Evolutionary conservation across 2,113 vertebrate species (phyloP).

Genomic region (Saccopteryx bilineata): DNA sequence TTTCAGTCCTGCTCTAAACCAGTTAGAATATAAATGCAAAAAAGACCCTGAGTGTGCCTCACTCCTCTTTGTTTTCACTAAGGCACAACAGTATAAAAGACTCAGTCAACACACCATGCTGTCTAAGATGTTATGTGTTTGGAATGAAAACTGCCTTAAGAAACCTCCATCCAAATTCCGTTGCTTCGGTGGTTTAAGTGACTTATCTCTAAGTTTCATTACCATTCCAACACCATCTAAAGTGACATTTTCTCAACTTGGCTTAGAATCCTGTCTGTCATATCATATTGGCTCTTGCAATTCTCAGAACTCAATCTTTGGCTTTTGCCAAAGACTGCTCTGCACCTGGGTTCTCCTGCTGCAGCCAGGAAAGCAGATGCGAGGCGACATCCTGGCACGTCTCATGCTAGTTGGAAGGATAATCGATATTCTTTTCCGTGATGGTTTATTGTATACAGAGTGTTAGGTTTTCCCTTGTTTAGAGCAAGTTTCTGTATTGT

Average conservation of each 20-base stretch:
- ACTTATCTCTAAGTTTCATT: background rate
- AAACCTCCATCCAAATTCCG: background rate
- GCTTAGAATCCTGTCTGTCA: background rate
- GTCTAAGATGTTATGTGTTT: background rate
- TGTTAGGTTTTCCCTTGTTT: background rate
- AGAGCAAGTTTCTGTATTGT: background rate
- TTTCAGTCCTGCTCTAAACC: background rate
- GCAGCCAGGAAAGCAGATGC: slow-evolving; percentile 31
- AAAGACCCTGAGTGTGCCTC: background rate
- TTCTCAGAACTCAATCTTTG: slow-evolving; percentile 31
- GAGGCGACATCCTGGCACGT: background rate
- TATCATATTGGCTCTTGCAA: background rate
- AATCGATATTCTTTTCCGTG: background rate
- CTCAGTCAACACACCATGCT: background rate
- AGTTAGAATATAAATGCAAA: background rate
- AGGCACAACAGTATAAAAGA: background rate
- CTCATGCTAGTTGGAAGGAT: background rate
- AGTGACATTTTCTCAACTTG: slow-evolving; percentile 7
- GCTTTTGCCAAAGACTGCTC: slow-evolving; percentile 2
- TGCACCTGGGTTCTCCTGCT: slow-evolving; percentile 28
- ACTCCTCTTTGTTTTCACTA: background rate
- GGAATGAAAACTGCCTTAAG: background rate
- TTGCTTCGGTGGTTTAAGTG: background rate
- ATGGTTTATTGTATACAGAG: background rate
- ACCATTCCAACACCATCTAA: background rate